phyloP scores from a whole-genome alignment of 1,140 invertebrate species.

The Whitmania pigra region DNA sequence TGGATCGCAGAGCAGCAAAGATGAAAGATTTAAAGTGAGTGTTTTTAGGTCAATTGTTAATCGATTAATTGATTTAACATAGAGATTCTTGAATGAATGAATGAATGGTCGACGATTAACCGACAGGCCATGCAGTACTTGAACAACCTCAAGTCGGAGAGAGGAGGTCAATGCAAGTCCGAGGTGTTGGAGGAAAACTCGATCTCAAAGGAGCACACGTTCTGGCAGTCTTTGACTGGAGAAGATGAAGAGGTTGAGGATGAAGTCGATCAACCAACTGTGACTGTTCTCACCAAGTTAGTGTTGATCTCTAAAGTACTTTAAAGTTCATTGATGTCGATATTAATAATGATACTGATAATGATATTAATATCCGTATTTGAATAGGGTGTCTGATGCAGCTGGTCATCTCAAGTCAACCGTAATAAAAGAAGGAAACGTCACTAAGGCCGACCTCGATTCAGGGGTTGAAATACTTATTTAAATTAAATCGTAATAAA shows the following conservation, averaged over 20 bases:
- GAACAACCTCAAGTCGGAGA: conserved; percentile 14
- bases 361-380: too few species aligned
- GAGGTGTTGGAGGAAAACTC: not conserved
- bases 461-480: not conserved
- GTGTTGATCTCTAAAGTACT: too few species aligned
- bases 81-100: too few species aligned
- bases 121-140: conserved; percentile 14
- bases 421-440: conserved; percentile 4
- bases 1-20: conserved; percentile 33
- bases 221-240: conserved; percentile 18
- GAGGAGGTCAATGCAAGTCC: not conserved
- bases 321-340: too few species aligned
- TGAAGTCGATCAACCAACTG: not conserved
- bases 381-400: conserved; percentile 22
- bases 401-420: conserved; percentile 19
- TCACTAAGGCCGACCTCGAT: not conserved
- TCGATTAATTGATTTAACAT: too few species aligned
- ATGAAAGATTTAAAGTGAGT: conserved; percentile 35
- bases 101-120: not conserved
- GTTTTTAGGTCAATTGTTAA: too few species aligned
- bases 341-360: too few species aligned
- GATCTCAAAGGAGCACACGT: not conserved
- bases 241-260: conserved; percentile 7
- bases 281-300: too few species aligned
- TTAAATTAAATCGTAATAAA: too few species aligned